phyloP scores from a whole-genome alignment of 2,888 invertebrate genomes.

The Hylaea fasciaria region DNA sequence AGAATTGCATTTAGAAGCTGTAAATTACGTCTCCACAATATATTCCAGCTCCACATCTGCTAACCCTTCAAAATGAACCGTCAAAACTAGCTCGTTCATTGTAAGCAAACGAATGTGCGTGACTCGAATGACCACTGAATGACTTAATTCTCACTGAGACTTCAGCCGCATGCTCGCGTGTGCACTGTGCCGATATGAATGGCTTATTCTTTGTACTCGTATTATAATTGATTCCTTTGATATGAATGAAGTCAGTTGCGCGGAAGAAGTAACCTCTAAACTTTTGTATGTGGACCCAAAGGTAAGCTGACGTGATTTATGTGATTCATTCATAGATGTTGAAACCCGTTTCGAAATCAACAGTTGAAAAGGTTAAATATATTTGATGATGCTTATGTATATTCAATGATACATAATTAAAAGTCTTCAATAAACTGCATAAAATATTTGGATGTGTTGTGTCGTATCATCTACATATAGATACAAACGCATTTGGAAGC shows the following conservation, averaged over 20 bases:
- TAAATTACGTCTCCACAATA: conserved; percentile 9
- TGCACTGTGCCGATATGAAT: conserved; percentile 58
- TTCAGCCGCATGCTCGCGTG: conserved; percentile 43
- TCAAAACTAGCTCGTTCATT: conserved; percentile 50
- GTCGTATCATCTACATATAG: too few relatives aligned
- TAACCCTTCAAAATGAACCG: conserved; percentile 43
- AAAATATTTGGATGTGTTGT: too few relatives aligned
- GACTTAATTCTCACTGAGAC: conserved; percentile 54
- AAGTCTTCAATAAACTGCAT: too few relatives aligned
- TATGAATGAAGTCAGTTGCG: conserved; percentile 56
- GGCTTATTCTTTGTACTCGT: conserved; percentile 52
- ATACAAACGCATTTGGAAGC: too few relatives aligned
- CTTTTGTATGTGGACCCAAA: conserved; percentile 1
- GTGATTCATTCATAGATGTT: conserved; percentile 25
- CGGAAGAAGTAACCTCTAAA: conserved; percentile 44
- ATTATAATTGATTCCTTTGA: conserved; percentile 64
- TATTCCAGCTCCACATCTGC: conserved; percentile 47
- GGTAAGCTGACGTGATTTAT: conserved; percentile 18
- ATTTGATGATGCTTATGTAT: conserved; percentile 1
- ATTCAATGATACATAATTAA: background rate
- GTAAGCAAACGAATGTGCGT: conserved; percentile 48
- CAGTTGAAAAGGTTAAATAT: conserved; percentile 26
- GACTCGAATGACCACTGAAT: conserved; percentile 44
- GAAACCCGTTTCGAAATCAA: conserved; percentile 20
- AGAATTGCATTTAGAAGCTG: conserved; percentile 12